Base-by-base conservation (phyloP, 2,797 vertebrate species). In the Trichosurus vulpecula region DNA sequence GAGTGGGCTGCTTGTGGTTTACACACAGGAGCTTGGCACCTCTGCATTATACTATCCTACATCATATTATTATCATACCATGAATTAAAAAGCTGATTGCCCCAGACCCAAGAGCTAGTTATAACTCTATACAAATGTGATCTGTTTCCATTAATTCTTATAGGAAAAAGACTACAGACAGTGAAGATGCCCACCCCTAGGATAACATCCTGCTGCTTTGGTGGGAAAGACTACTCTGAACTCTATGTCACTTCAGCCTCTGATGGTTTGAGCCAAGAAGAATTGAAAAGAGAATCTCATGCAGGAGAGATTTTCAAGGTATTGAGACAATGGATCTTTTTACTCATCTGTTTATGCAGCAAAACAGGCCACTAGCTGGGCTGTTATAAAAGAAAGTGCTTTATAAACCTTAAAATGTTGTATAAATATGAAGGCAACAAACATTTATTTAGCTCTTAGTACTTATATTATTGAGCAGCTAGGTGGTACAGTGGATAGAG, bases 131-230 rank as follows among this genome's bases (percentile, higher is more conserved):
- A 81, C 14, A 81, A 90, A 54, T 52, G 27, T 30, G 11, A 6
- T 52, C 27, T 35, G 12, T 31, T 52, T 5, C 56, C 52, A 22
- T 66, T 22, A 22, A 51, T 52, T 54, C 6, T 3, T 31, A 0
- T 29, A n/a, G 35, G 31, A 13, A 98, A 98, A 94, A 98, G 99
- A 91, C 98, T 99, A 57, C 99, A 99, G 96, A 99, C 99, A 0
- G 98, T 99, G 92, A 98, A 95, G 94, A 97, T 99, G 56, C 99
- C 99, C 0, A 99, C 98, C 25, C 98, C 96, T 0, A 99, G 99
- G 96, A 99, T 98, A 87, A 99, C 99, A 4, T 99, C 99, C 0
- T 99, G 99, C 96, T 99, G 99, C 97, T 99, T 99, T 0, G 99
- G 99, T 29, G 99, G 99, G 54, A 98, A 98, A 47, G 98, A 99